Base-by-base conservation (phyloP, 2,113 vertebrate genomes). In the Tragelaphus strepsiceros region DNA sequence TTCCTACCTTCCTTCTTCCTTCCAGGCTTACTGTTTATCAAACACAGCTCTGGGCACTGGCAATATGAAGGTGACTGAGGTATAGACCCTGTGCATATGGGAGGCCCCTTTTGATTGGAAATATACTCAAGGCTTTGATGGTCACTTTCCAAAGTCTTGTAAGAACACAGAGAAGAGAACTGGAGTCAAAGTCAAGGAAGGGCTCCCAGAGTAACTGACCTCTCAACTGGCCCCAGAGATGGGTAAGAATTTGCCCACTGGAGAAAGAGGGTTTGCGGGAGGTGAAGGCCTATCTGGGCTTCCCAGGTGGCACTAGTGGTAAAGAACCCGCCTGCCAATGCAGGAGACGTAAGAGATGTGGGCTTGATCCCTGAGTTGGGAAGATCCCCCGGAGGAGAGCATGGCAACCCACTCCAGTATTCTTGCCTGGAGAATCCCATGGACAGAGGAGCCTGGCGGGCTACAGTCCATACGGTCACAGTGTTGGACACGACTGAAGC, bases 381-480 rank as follows among this genome's bases (percentile, higher is more conserved):
- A 71, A 71, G 64, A 35, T 35, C 4, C 64, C 64, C 64, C 21
- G 4, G n/a, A 21, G 64, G 4, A 21, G 64, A 10, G 64, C 64
- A 21, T 71, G 17, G 64, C n/a, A 71, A 11, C 64, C n/a, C n/a
- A 35, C 64, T 35, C 64, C 19, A 35, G n/a, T 35, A 21, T 21
- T 71, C 64, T 71, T 71, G n/a, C 64, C 9, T 21, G 64, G 64
- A 35, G n/a, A 21, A 35, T 35, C n/a, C 64, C n/a, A 21, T 21
- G 64, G n/a, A 35, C 17, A 19, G n/a, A 21, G n/a, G n/a, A 71
- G 64, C 17, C 17, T 71, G 64, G 64, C 0, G 19, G 64, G 17
- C 64, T 35, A 6, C n/a, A 71, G 64, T 5, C n/a, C 9, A 21
- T 2, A 19, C 0, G n/a, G n/a, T 35, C 0, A 1, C 64, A 21